Conservation (phyloP, 2,888 invertebrate species). For the Tortricodes alternella region DNA sequence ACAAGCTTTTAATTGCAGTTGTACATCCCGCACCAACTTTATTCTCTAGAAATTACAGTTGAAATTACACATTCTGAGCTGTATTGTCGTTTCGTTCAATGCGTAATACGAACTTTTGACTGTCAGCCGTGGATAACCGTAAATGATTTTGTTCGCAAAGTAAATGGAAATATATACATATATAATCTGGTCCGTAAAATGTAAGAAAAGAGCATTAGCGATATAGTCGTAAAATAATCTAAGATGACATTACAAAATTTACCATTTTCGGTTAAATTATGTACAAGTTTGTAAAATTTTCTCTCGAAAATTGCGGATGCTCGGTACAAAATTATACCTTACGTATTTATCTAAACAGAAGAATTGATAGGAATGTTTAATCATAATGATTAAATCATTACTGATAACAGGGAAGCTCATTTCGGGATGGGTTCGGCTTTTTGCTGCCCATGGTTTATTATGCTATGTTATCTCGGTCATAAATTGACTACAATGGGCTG, state of each 20-base stretch:
- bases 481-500: background rate
- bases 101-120: conserved; percentile 45
- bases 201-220: conserved; percentile 7
- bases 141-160: conserved; percentile 41
- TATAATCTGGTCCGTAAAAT: no score
- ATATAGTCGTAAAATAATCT: conserved; percentile 25
- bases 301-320: no score
- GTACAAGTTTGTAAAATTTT: no score
- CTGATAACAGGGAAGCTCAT: background rate
- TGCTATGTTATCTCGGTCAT: background rate
- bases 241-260: no score
- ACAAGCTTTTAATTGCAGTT: conserved; percentile 42
- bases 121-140: conserved; percentile 42
- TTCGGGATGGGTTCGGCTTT: background rate
- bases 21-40: conserved; percentile 41
- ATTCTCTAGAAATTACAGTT: conserved; percentile 40
- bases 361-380: no score
- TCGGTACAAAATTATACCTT: no score
- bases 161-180: conserved; percentile 32
- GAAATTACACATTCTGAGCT: conserved; percentile 30
- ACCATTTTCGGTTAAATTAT: no score
- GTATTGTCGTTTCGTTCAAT: background rate
- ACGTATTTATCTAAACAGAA: no score
- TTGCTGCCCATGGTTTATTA: background rate
- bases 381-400: no score